Base-by-base conservation (phyloP, 1,140 invertebrate species). In the Marisa cornuarietis region DNA sequence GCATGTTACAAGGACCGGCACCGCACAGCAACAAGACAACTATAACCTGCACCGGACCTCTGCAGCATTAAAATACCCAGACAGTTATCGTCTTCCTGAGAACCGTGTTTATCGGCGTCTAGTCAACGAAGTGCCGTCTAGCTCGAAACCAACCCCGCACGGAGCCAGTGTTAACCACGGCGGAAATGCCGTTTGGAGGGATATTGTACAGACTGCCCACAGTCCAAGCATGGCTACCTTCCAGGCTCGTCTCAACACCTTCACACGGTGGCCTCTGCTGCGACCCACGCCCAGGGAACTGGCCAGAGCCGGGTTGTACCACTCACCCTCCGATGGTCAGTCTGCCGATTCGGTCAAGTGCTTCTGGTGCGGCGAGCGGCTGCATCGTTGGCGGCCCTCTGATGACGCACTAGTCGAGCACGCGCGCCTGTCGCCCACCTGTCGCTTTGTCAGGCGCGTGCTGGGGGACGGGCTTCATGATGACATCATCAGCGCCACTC, bases 381-480 rank as follows among this genome's bases (percentile, higher is more conserved):
- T 94, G 83, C 92, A 91, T 81, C 92, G 93, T 83, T 98, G 95
- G 96, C 93, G 93, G 90, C 87, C 85, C 80, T 94, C 93, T 79
- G 95, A 94, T 91, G 93, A 93, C 86, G 96, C 96, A 10, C 92
- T 94, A 80, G 90, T 91, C 73, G 95, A 97, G 87, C 96, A 98
- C 88, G 81, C 81, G 24, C 49, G 78, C 6, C 81, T 78, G 71
- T 84, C 83, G n/a, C 92, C 93, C 5, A 93, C 94, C 76, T 97
- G 96, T 86, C 93, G 93, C 20, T 97, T 94, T 91, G 89, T 97
- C 5, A 91, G 94, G 42, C 91, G 95, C 61, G 93, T 94, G 62
- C 96, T 96, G 88, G 95, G 95, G 11, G 92, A 93, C 66, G 92
- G 93, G 20, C 97, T 95, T 89, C 93, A 96, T 16, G 92, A 94